phyloP scores from a whole-genome alignment of 1,140 invertebrate species.

The Drosophila ironensis region DNA sequence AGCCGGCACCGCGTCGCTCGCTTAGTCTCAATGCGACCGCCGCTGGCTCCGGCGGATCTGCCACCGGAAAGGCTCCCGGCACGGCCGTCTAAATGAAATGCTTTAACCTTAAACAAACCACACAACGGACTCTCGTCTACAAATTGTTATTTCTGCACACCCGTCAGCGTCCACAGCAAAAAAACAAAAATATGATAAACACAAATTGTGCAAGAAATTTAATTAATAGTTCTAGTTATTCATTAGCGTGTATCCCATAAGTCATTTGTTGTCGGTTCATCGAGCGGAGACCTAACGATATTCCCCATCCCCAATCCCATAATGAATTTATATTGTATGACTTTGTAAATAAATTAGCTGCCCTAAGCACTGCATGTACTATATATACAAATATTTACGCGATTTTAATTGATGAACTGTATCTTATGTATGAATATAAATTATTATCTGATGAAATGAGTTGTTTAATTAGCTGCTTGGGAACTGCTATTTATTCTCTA shows the following conservation, averaged over 20 bases:
- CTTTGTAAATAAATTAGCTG: conserved; percentile 37
- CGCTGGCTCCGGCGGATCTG: background rate
- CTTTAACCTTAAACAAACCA: conserved; percentile 46
- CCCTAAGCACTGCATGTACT: conserved; percentile 45
- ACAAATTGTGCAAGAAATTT: conserved; percentile 64
- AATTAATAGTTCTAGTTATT: conserved; percentile 51
- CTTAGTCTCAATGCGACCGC: conserved; percentile 21
- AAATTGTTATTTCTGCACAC: conserved; percentile 73
- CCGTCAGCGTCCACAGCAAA: conserved; percentile 47
- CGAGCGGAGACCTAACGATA: conserved; percentile 61
- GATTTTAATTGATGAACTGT: conserved; percentile 37
- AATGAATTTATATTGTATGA: conserved; percentile 47
- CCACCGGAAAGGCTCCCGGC: conserved; percentile 25
- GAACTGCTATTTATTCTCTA: too few species aligned
- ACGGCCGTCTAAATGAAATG: conserved; percentile 38
- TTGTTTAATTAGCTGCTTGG: background rate
- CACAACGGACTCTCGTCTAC: conserved; percentile 19
- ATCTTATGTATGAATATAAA: conserved; percentile 47
- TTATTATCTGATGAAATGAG: conserved; percentile 34
- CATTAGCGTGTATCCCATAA: conserved; percentile 43
- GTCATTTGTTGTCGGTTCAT: conserved; percentile 74
- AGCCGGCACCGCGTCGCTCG: conserved; percentile 68
- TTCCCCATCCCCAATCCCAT: conserved; percentile 10
- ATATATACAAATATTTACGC: conserved; percentile 35
- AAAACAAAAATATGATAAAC: too few species aligned